These are phyloP conservation scores for Ciona savignyi DNA, from an alignment of 23 tunicate species.

Conservation along the genomic window DNA sequence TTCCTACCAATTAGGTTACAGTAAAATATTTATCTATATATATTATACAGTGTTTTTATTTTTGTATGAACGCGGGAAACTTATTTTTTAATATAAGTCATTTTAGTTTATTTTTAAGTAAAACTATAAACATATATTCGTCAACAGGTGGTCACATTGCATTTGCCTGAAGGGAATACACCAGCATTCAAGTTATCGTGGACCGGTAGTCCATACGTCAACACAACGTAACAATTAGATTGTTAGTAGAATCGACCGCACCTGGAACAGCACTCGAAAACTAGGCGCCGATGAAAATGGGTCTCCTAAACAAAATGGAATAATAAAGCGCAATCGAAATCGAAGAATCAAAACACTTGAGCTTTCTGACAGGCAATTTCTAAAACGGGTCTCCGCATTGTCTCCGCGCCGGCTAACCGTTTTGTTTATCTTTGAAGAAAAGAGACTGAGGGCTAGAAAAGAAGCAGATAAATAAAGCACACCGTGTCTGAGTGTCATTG, in stretches of 20 bases:
- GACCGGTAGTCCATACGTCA: constrained; percentile 1
- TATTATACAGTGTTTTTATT: too few species aligned
- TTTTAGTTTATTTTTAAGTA: too few species aligned
- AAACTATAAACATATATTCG: too few species aligned
- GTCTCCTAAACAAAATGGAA: not conserved
- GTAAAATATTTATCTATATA: too few species aligned
- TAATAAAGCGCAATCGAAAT: not conserved
- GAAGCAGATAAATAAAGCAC: not conserved
- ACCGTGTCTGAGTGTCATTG: not conserved
- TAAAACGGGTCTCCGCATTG: not conserved
- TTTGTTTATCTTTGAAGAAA: not conserved
- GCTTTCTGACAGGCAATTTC: not conserved
- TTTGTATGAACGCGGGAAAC: too few species aligned
- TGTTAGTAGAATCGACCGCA: not conserved
- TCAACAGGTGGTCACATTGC: too few species aligned
- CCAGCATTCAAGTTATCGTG: not conserved
- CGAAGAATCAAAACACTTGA: not conserved
- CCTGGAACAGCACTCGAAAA: not conserved
- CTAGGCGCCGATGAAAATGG: not conserved
- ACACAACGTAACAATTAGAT: not conserved
- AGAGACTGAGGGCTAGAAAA: not conserved
- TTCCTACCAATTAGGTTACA: too few species aligned
- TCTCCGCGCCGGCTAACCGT: not conserved
- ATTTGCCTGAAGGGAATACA: not conserved
- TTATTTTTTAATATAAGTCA: too few species aligned